Evolutionary conservation across 2,797 vertebrate genomes (phyloP), one percentile per base, ranked within the genome.

Genomic region (Lepilemur septentrionalis): DNA sequence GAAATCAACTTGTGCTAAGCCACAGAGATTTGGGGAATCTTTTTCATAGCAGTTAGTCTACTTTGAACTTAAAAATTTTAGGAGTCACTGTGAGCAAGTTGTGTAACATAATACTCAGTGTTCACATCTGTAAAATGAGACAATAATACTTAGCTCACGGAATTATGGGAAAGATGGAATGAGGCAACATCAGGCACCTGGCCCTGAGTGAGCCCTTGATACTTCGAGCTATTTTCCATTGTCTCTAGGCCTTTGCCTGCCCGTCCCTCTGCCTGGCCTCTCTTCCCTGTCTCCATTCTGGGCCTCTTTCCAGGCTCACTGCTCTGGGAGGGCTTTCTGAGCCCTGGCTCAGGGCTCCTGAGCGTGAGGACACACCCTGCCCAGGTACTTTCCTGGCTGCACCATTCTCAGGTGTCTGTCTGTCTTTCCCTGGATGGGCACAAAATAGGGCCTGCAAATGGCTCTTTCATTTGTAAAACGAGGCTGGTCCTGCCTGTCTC

Each of bases 321-420:
- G 32, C 72, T 46, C 32, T 69, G n/a, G 70, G 73, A 61, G 41
- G 52, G 46, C 80, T 76, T 57, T 65, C 50, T 25, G 75, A 78
- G 38, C 14, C 17, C 43, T 22, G n/a, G 59, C 11, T 48, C 0
- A 0, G 0, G 17, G 4, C 18, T 9, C 7, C n/a, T 32, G 32
- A 8, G 57, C 46, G 72, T 2, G 2, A n/a, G 4, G 18, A 35
- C 35, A 46, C 7, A 4, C 61, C 46, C 30, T 55, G 72, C 30
- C 28, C 1, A 4, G 10, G 48, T 13, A 43, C 30, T 32, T 72
- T 20, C 30, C 4, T 35, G 11, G 3, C 23, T 12, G 17, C 10
- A 11, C 4, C 25, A 15, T 82, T 52, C 76, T 67, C 50, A 52
- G 17, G 25, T n/a, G 41, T 61, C 35, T 46, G 25, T 81, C 61